Conservation (phyloP, 2,113 vertebrate genomes). For the Phalacrocorax aristotelis region DNA sequence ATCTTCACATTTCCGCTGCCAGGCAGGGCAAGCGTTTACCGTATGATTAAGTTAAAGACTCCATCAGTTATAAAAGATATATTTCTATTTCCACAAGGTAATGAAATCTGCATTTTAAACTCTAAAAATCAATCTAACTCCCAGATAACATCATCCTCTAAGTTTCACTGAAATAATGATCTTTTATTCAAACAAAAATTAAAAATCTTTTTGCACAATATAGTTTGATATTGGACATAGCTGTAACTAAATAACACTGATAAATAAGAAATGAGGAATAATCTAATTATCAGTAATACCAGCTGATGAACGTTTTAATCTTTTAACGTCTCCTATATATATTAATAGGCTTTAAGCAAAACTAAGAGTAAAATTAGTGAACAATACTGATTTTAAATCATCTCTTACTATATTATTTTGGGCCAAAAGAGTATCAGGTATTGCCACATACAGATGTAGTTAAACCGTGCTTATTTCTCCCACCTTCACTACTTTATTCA, state of each 20-base stretch:
- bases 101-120: background rate
- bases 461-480: background rate
- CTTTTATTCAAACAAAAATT: background rate
- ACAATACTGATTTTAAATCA: background rate
- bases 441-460: background rate
- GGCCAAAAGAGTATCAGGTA: background rate
- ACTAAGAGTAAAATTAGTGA: background rate
- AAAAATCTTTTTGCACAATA: no score
- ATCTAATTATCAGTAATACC: background rate
- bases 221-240: background rate
- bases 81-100: background rate
- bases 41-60: background rate
- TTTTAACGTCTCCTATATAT: background rate
- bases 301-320: rapidly evolving
- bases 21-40: background rate
- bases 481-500: background rate
- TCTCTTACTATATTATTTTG: background rate
- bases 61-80: background rate
- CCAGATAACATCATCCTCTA: background rate
- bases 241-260: background rate
- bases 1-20: background rate
- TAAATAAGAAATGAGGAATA: background rate
- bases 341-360: background rate
- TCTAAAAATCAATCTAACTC: background rate
- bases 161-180: background rate